A percentile compares a stretch with the other conserved stretches of the same genome.
Evolutionary conservation across 2,797 vertebrate genomes (phyloP).

Genomic region (Lagodon rhomboides): DNA sequence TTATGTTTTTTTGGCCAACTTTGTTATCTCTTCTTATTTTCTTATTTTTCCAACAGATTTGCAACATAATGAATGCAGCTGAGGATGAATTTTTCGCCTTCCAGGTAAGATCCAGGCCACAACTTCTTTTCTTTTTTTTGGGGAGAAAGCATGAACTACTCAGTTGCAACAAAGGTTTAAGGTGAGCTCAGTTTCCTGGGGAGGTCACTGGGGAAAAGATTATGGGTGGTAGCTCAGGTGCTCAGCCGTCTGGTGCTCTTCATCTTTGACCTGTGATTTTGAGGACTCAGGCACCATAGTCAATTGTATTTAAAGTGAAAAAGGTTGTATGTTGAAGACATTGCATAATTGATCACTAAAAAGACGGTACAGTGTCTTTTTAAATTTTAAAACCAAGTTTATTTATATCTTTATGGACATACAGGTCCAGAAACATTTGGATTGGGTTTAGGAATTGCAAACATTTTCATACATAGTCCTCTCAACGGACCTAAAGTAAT

Average conservation of each 20-base stretch:
- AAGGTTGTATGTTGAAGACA: neutral
- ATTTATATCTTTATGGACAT: too few species aligned
- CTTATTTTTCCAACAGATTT: slow-evolving; percentile 84
- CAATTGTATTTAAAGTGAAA: neutral
- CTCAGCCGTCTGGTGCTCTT: neutral
- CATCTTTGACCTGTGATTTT: neutral
- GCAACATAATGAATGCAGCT: slow-evolving; percentile 92
- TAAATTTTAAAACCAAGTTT: too few species aligned
- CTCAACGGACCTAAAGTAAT: too few species aligned
- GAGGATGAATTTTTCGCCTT: slow-evolving; percentile 89
- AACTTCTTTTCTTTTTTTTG: neutral
- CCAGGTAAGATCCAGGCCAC: slow-evolving; percentile 84
- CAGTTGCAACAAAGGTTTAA: neutral
- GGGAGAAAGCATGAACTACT: neutral
- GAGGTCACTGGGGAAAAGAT: too few species aligned
- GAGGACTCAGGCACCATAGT: neutral
- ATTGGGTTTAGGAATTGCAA: too few species aligned
- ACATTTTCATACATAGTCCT: too few species aligned
- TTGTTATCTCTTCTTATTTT: neutral
- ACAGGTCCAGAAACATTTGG: too few species aligned
- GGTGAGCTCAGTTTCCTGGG: neutral
- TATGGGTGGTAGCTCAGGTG: too few species aligned
- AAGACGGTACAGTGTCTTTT: too few species aligned
- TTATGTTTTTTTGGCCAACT: neutral
- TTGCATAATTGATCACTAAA: too few species aligned